Evolutionary conservation across 2,888 invertebrate genomes (phyloP).

Genomic region (Ormia ochracea): DNA sequence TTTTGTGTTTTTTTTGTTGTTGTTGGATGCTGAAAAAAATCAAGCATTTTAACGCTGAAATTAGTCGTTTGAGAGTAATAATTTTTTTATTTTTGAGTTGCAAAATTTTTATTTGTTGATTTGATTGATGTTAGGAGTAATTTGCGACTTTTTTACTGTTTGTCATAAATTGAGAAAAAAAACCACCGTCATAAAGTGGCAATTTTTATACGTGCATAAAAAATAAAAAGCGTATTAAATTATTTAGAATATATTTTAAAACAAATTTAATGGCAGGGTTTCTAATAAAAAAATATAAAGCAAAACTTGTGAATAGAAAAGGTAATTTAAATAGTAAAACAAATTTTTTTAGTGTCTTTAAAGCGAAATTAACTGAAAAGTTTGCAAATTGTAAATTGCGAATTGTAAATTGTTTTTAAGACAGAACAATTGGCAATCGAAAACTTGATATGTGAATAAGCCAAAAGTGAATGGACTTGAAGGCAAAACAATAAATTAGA

Average conservation of each 20-base stretch:
- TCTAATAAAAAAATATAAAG: not conserved
- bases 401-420: not conserved
- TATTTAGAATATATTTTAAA: constrained; percentile 31
- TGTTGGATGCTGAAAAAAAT: not conserved
- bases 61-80: constrained; percentile 3
- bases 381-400: not conserved
- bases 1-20: not conserved
- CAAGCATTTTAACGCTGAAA: not conserved
- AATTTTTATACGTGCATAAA: not conserved
- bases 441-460: not conserved
- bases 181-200: not conserved
- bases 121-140: constrained; percentile 50
- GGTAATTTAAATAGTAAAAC: not conserved
- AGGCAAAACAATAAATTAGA: not conserved
- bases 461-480: not conserved
- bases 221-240: constrained; percentile 38
- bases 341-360: not conserved
- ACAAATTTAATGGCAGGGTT: not conserved
- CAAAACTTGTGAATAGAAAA: not conserved
- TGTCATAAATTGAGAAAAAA: constrained; percentile 39
- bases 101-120: constrained; percentile 35
- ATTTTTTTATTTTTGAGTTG: not conserved
- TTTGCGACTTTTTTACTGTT: constrained; percentile 37
- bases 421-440: not conserved
- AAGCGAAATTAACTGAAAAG: not conserved